These are phyloP conservation scores for Thelaira solivaga DNA, from an alignment of 2,888 invertebrate species.

Conservation along the genomic window DNA sequence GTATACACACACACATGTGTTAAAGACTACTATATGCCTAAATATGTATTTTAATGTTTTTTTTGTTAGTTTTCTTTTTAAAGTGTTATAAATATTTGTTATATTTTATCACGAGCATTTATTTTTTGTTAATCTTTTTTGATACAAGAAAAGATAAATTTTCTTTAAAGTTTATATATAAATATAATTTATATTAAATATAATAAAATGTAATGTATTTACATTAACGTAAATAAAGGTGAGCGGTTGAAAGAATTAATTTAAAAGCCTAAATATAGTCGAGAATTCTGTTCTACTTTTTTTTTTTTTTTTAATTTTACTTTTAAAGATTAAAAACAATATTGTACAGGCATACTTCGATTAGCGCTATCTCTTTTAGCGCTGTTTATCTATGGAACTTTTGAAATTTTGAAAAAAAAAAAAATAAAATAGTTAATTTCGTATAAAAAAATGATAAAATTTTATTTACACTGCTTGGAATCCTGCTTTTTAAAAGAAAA, in stretches of 20 bases:
- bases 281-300: too few relatives aligned
- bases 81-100: constrained; percentile 42
- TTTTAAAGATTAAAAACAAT: too few relatives aligned
- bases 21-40: neutral
- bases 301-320: too few relatives aligned
- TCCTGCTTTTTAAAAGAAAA: too few relatives aligned
- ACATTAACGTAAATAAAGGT: neutral
- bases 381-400: too few relatives aligned
- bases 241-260: neutral
- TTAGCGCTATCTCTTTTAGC: too few relatives aligned
- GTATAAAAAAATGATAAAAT: too few relatives aligned
- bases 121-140: constrained; percentile 43
- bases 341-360: too few relatives aligned
- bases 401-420: too few relatives aligned
- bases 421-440: too few relatives aligned
- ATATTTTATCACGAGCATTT: constrained; percentile 58
- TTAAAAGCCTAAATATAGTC: neutral
- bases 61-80: neutral
- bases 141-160: neutral
- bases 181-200: constrained; percentile 9
- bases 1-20: neutral
- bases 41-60: neutral
- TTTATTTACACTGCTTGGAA: too few relatives aligned
- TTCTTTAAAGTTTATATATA: neutral
- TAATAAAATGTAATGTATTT: neutral